Conservation (phyloP, 2,888 invertebrate species). For the Diabrotica balteata region DNA sequence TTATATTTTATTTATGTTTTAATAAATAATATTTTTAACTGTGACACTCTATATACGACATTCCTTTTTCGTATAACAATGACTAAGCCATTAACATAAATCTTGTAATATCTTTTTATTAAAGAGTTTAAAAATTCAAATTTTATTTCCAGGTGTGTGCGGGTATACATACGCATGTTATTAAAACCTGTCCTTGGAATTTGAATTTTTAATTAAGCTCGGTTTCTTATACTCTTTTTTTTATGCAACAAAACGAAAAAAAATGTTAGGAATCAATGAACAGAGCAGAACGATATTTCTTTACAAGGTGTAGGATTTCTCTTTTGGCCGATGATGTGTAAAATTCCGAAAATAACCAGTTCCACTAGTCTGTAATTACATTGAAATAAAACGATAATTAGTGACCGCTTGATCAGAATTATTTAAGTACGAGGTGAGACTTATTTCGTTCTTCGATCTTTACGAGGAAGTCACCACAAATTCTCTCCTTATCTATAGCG, state of each 20-base stretch:
- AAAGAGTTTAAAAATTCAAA: not conserved
- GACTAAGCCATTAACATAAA: not conserved
- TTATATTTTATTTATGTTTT: too few relatives aligned
- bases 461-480: too few relatives aligned
- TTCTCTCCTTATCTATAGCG: too few relatives aligned
- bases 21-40: too few relatives aligned
- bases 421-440: too few relatives aligned
- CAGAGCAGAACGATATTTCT: not conserved
- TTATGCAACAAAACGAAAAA: conserved; percentile 5
- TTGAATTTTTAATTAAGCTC: not conserved
- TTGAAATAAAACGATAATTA: not conserved
- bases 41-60: too few relatives aligned
- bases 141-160: conserved; percentile 8
- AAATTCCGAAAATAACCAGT: not conserved
- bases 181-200: conserved; percentile 2
- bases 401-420: too few relatives aligned
- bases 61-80: conserved; percentile 3
- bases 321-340: not conserved
- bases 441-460: too few relatives aligned
- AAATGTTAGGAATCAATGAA: not conserved
- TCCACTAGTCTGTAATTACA: not conserved
- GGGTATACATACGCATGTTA: not conserved
- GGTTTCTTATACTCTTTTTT: not conserved
- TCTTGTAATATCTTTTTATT: not conserved
- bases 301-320: conserved; percentile 7